Conservation (phyloP, 2,888 invertebrate species). For the Athalia circularis region DNA sequence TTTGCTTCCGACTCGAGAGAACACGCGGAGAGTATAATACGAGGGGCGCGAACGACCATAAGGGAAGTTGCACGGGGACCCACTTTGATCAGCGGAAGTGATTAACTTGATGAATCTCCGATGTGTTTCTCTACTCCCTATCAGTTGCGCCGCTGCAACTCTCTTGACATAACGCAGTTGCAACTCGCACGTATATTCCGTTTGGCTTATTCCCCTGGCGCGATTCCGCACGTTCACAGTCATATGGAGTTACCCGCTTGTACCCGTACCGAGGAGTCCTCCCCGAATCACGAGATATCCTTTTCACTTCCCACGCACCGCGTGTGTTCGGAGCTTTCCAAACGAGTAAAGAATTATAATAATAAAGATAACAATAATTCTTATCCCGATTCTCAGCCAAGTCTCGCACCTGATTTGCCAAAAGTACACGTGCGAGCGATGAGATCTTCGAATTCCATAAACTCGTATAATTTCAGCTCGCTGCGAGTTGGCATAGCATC, state of each 20-base stretch:
- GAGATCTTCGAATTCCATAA: background rate
- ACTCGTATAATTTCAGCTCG: conserved; percentile 11
- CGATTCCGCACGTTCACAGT: too few relatives aligned
- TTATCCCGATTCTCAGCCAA: background rate
- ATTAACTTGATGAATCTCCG: conserved; percentile 30
- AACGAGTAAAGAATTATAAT: too few relatives aligned
- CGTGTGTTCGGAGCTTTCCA: too few relatives aligned
- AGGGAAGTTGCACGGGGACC: conserved; percentile 15
- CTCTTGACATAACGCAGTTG: background rate
- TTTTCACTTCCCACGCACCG: too few relatives aligned
- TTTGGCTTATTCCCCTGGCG: too few relatives aligned
- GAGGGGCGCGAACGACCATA: background rate
- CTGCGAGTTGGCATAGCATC: background rate
- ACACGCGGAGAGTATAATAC: background rate
- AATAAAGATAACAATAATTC: too few relatives aligned
- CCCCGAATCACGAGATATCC: too few relatives aligned
- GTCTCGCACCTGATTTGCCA: background rate
- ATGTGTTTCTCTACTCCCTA: conserved; percentile 1
- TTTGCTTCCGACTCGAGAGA: background rate
- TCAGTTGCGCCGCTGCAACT: background rate
- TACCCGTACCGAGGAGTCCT: too few relatives aligned
- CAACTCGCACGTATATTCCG: background rate
- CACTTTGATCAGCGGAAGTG: conserved; percentile 40
- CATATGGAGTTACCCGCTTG: too few relatives aligned
- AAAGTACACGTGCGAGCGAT: background rate